Percentiles rank a stretch among this genome's conserved stretches.
phyloP scores from a whole-genome alignment of 64 coral and sea anemone species.

The Trachythela sp. region DNA sequence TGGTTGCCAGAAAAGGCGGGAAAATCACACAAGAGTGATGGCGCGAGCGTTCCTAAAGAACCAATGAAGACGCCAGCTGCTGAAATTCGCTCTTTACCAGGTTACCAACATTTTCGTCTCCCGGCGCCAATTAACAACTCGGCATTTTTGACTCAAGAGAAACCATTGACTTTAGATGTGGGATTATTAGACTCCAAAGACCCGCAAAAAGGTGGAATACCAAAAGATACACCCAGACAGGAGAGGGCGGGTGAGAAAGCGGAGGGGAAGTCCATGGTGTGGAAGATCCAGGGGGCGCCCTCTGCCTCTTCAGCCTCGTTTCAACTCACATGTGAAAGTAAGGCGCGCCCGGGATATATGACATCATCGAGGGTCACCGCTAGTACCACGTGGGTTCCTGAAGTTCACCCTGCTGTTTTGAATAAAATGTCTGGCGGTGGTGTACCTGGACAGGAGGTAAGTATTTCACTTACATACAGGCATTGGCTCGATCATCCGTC shows the following conservation, averaged over 20 bases:
- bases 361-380: background rate
- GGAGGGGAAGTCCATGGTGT: background rate
- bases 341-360: background rate
- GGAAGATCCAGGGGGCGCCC: background rate
- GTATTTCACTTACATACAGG: background rate
- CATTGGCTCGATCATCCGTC: too few species aligned
- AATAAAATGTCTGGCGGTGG: background rate
- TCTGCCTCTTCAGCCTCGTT: background rate
- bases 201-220: background rate
- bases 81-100: slow-evolving; percentile 13
- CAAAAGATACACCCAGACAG: background rate
- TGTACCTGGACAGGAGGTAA: background rate
- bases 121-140: background rate
- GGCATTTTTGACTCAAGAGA: background rate
- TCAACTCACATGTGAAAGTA: slow-evolving; percentile 19
- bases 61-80: slow-evolving; percentile 17
- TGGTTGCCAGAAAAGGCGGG: background rate
- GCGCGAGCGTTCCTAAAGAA: background rate
- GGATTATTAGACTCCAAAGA: background rate
- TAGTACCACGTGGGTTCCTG: background rate
- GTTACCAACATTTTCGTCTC: slow-evolving; percentile 22
- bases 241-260: background rate
- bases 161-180: background rate
- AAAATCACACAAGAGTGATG: background rate
- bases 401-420: slow-evolving; percentile 12